Conservation (phyloP, 2,113 vertebrate genomes). For the Aepyceros melampus region DNA sequence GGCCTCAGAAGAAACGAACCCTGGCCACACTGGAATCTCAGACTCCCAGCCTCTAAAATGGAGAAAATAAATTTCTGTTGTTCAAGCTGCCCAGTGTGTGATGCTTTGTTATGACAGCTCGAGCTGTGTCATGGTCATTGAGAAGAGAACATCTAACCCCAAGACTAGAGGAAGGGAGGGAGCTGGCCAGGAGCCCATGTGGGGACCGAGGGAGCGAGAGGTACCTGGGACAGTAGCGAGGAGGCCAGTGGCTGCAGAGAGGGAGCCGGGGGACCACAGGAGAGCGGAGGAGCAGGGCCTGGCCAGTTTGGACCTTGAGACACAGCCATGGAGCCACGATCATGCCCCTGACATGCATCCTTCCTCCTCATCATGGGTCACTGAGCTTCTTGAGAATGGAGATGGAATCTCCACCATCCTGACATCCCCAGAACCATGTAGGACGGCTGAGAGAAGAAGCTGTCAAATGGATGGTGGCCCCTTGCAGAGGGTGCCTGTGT, state of each 20-base stretch:
- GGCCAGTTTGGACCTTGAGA: not conserved
- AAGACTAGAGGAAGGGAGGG: not conserved
- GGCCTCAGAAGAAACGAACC: not conserved
- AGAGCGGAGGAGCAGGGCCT: fast-evolving
- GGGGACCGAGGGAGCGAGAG: fast-evolving
- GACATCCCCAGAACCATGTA: not conserved
- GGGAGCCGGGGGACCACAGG: fast-evolving
- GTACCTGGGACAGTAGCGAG: not conserved
- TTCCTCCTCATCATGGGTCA: fast-evolving
- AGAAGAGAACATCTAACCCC: fast-evolving
- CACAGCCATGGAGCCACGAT: fast-evolving
- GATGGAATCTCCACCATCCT: not conserved
- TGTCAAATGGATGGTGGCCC: fast-evolving
- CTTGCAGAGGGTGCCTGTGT: too few species aligned
- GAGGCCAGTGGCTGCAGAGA: fast-evolving
- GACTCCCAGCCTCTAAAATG: not conserved
- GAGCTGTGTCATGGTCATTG: fast-evolving
- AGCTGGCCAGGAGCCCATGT: not conserved
- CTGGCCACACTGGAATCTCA: not conserved
- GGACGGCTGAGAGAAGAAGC: not conserved
- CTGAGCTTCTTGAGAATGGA: not conserved
- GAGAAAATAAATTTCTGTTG: not conserved
- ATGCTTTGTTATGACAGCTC: not conserved
- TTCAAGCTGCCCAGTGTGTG: not conserved
- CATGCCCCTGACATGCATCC: fast-evolving